Base-by-base conservation (phyloP, 1,140 invertebrate species). In the Polyergus mexicanus region DNA sequence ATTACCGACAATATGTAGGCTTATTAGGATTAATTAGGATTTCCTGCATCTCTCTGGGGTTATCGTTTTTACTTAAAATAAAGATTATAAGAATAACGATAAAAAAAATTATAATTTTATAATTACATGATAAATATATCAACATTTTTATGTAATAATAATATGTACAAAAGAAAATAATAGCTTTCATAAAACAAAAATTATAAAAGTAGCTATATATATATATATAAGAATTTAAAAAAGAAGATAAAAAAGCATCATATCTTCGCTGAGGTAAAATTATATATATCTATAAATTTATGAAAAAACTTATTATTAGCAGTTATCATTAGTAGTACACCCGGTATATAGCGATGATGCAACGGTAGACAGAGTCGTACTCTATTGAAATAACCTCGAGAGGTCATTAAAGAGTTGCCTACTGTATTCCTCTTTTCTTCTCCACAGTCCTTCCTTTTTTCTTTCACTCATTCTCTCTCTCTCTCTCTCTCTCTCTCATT, bases 351-450 rank as follows among this genome's bases (percentile, higher is more conserved):
- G 25, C 28, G 83, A 91, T 87, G 87, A 91, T 80, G 76, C 83
- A 84, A 89, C 77, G 81, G 88, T 86, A 88, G 78, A 89, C 78
- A 93, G 91, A 91, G 88, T 91, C 86, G 88, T 86, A 89, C 86
- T 93, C 92, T 83, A 94, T 94, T 93, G 93, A 94, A 92, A 89
- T 86, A 91, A 89, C 92, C 91, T 94, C 92, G 90, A 91, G 86
- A 72, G 90, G 75, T 92, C 91, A 92, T 93, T 92, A 90, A 92
- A 92, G 47, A 51, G 89, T 91, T 86, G 91, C 89, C 87, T 86
- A 92, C 89, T 90, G 76, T 81, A 71, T 72, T 78, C 75, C 68
- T 75, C 75, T 76, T 85, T 62, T 72, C 63, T 56, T 84, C 28
- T 56, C 19, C 38, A 38, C 32, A n/a, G 22, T 86, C 74, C 56